These are phyloP conservation scores for Melanostoma scalare DNA, from an alignment of 2,888 invertebrate genomes.

Conservation along the genomic window DNA sequence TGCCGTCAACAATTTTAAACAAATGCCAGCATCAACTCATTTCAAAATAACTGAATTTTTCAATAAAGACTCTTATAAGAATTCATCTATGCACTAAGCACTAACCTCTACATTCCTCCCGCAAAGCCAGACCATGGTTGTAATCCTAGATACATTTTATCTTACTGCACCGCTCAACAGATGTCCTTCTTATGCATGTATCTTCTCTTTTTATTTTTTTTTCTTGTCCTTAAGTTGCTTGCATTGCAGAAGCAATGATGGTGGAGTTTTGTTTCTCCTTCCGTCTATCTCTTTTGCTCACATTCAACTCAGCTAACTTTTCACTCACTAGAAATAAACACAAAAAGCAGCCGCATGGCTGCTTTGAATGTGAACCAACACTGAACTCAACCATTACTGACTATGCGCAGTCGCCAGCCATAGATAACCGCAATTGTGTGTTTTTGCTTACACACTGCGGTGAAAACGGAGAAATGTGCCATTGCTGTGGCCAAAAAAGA, in stretches of 20 bases:
- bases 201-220: constrained; percentile 36
- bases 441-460: constrained; percentile 60
- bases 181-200: constrained; percentile 52
- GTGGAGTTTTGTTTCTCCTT: constrained; percentile 37
- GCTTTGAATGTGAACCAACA: constrained; percentile 9
- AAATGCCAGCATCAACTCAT: no score
- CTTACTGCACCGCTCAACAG: constrained; percentile 26
- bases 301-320: neutral
- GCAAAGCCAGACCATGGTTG: constrained; percentile 21
- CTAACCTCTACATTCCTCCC: constrained; percentile 29
- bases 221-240: constrained; percentile 53
- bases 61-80: constrained; percentile 7
- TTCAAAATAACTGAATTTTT: neutral
- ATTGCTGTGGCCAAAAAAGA: constrained; percentile 33
- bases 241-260: constrained; percentile 57
- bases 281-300: constrained; percentile 24
- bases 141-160: constrained; percentile 42
- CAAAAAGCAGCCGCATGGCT: constrained; percentile 58
- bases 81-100: constrained; percentile 21
- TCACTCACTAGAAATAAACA: constrained; percentile 45
- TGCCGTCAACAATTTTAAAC: no score
- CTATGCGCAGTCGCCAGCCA: constrained; percentile 69
- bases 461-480: constrained; percentile 42
- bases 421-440: constrained; percentile 67
- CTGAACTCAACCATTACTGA: constrained; percentile 57